A percentile compares a stretch with the other conserved stretches of the same genome.
phyloP scores from a whole-genome alignment of 2,113 vertebrate species.

The Typhlomys cinereus region DNA sequence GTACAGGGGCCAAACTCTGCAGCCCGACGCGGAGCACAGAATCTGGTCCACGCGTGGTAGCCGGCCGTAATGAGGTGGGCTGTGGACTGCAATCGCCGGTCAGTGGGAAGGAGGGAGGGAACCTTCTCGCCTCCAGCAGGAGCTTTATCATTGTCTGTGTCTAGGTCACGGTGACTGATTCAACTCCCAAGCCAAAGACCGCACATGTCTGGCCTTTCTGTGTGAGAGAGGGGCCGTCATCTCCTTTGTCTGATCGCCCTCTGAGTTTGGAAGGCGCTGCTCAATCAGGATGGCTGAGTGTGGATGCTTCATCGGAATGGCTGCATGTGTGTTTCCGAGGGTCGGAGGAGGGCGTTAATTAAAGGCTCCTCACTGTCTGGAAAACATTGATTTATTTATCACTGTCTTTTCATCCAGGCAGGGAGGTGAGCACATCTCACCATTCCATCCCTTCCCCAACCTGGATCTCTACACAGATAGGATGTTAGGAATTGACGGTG shows the following conservation, averaged over 20 bases:
- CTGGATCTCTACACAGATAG: not conserved
- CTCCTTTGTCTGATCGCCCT: constrained; percentile 52
- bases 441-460: not conserved
- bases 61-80: not conserved
- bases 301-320: too few relatives aligned
- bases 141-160: constrained; percentile 12
- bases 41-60: not conserved
- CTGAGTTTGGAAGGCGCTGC: constrained; percentile 36
- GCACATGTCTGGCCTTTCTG: not conserved
- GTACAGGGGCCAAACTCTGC: constrained; percentile 22
- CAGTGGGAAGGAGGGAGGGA: not conserved
- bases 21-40: not conserved
- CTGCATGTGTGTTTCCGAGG: not conserved
- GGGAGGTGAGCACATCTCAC: not conserved
- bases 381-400: constrained; percentile 31
- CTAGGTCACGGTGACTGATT: constrained; percentile 52
- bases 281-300: too few relatives aligned
- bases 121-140: not conserved
- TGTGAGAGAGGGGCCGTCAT: not conserved
- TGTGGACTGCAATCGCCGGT: not conserved
- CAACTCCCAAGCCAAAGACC: constrained; percentile 4
- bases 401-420: constrained; percentile 16
- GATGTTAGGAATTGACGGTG: not conserved
- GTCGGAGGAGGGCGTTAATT: constrained; percentile 55
- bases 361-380: constrained; percentile 53